These are phyloP conservation scores for Acrossocheilus wenchowensis DNA, from an alignment of 2,797 vertebrate species.

Conservation along the genomic window DNA sequence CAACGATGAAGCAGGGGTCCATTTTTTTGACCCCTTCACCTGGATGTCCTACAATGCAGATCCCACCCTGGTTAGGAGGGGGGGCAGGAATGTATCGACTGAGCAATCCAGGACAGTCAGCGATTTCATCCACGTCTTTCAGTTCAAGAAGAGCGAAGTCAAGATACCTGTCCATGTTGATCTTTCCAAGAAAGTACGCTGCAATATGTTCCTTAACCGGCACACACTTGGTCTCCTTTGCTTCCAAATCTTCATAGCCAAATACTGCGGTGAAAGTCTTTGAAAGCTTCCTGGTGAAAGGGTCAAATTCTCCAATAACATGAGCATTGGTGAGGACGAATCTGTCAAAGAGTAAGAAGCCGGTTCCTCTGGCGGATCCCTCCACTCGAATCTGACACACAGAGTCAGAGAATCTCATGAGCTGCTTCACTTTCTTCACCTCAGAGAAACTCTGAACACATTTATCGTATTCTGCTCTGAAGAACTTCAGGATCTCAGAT, in stretches of 20 bases:
- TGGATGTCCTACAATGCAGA: constrained; percentile 56
- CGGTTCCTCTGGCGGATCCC: background rate
- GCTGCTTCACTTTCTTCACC: constrained; percentile 49
- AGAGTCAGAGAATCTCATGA: constrained; percentile 58
- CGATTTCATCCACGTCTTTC: background rate
- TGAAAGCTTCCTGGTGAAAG: background rate
- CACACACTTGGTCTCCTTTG: background rate
- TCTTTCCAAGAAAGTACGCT: background rate
- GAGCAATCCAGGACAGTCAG: constrained; percentile 51
- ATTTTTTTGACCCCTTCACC: constrained; percentile 35
- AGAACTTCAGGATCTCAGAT: constrained; percentile 8
- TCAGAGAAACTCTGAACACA: constrained; percentile 33
- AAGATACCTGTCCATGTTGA: background rate
- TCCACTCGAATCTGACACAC: constrained; percentile 36
- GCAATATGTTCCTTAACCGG: constrained; percentile 49
- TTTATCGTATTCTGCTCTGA: constrained; percentile 67
- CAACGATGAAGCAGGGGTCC: constrained; percentile 41
- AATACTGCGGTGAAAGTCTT: background rate
- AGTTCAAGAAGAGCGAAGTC: constrained; percentile 56
- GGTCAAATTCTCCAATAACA: constrained; percentile 45
- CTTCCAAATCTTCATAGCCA: background rate
- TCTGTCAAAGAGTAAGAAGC: constrained; percentile 49
- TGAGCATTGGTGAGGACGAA: constrained; percentile 63
- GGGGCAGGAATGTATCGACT: accelerated
- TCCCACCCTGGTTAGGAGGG: background rate